Evolutionary conservation across 30 jellyfish, hydroid and myxozoan species (phyloP).

Genomic region (Catostylus mosaicus): DNA sequence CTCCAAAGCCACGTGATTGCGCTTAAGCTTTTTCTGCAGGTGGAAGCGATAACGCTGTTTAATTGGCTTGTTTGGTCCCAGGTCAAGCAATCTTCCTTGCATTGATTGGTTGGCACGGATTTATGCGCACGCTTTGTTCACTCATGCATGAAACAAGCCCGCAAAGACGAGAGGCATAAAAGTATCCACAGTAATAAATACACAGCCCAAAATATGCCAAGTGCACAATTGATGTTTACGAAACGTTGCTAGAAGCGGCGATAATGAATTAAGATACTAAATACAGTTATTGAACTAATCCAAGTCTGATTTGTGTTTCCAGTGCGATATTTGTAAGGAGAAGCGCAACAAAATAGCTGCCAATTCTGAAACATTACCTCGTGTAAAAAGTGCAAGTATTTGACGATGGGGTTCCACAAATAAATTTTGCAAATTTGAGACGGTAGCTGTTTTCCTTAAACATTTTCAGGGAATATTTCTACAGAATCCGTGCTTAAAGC

Average conservation of each 20-base stretch:
- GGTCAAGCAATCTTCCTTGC: conserved; percentile 22
- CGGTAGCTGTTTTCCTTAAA: no score
- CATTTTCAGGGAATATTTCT: no score
- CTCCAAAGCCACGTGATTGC: conserved; percentile 26
- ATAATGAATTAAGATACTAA: no score
- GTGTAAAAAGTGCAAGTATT: no score
- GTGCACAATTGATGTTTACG: background rate
- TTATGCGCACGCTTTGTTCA: conserved; percentile 13
- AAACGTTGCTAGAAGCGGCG: background rate
- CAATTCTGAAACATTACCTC: no score
- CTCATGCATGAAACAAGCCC: conserved; percentile 42
- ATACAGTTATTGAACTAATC: no score
- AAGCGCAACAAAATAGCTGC: no score
- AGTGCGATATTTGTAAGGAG: no score
- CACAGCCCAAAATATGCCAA: background rate
- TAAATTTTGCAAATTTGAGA: no score
- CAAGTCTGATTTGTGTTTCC: no score
- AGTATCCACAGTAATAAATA: background rate
- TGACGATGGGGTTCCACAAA: no score
- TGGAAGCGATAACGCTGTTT: background rate
- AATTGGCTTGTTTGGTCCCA: conserved; percentile 26
- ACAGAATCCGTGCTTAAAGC: no score
- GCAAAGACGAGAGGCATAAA: background rate
- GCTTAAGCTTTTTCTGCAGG: conserved; percentile 13
- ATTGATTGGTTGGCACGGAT: conserved; percentile 35